Evolutionary conservation across 2,113 vertebrate genomes (phyloP).

Genomic region (Microcebus lehilahytsara): DNA sequence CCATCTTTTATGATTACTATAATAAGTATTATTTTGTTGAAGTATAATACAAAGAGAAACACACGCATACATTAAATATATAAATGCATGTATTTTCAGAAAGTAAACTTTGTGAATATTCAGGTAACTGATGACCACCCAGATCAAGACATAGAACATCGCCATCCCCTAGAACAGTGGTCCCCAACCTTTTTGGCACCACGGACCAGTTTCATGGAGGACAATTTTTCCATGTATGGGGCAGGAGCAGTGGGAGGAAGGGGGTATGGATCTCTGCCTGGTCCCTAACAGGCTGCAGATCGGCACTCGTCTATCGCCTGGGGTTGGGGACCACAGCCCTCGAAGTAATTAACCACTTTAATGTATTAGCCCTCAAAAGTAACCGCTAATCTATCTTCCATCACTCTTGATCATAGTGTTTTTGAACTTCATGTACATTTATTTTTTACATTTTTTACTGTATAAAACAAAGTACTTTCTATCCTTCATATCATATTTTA

Average conservation of each 20-base stretch:
- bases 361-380: background rate
- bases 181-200: too few relatives aligned
- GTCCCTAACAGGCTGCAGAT: too few relatives aligned
- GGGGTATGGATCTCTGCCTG: too few relatives aligned
- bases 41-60: background rate
- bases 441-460: background rate
- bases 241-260: too few relatives aligned
- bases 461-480: background rate
- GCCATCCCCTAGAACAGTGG: too few relatives aligned
- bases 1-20: background rate
- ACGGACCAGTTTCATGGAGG: too few relatives aligned
- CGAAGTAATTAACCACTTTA: background rate
- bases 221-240: too few relatives aligned
- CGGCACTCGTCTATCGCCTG: too few relatives aligned
- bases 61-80: background rate
- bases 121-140: background rate
- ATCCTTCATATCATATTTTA: background rate
- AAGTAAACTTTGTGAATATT: background rate
- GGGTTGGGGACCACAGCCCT: too few relatives aligned
- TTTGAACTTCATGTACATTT: background rate
- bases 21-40: background rate
- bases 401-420: background rate
- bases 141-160: accelerated
- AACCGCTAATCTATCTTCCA: background rate
- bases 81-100: background rate